Percentiles rank a stretch among this genome's conserved stretches.
Conservation (phyloP, 1,140 invertebrate genomes). For the Yoshiicerus persimilis region DNA sequence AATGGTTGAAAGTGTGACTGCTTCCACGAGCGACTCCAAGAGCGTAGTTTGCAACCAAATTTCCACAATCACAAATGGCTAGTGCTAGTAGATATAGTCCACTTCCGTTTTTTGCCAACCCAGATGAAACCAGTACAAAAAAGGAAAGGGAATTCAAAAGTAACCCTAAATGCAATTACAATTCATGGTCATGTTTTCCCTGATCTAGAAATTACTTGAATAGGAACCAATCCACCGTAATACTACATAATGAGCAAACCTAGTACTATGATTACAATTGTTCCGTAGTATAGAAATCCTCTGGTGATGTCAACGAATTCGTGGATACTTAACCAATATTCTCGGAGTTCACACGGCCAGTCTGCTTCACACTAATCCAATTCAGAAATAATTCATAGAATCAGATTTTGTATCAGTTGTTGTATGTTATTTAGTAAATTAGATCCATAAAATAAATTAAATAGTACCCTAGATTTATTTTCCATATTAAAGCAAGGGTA, state of each 20-base stretch:
- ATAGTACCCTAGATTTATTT: not conserved
- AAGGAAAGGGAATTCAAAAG: conserved; percentile 42
- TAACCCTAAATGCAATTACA: conserved; percentile 9
- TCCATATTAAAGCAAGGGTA: conserved; percentile 26
- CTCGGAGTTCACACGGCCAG: conserved; percentile 53
- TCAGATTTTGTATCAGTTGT: too few species aligned
- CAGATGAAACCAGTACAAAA: conserved; percentile 41
- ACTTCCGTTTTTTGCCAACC: conserved; percentile 42
- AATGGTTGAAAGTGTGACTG: conserved; percentile 50
- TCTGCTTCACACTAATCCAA: conserved; percentile 48
- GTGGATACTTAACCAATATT: conserved; percentile 52
- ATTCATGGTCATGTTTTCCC: not conserved
- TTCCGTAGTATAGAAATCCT: conserved; percentile 51
- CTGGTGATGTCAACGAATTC: conserved; percentile 51
- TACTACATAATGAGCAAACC: conserved; percentile 49
- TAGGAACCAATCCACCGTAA: not conserved
- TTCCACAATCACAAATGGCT: conserved; percentile 54
- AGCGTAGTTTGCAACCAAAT: conserved; percentile 54
- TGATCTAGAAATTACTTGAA: not conserved
- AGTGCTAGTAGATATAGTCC: conserved; percentile 53
- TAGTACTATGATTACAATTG: conserved; percentile 52
- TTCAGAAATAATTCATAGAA: not conserved
- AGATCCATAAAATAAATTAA: not conserved
- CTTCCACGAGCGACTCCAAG: conserved; percentile 52
- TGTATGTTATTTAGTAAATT: not conserved